Evolutionary conservation across 37 sponge, comb jelly and placozoan species (phyloP).

Genomic region (Hexactinellida sp.): DNA sequence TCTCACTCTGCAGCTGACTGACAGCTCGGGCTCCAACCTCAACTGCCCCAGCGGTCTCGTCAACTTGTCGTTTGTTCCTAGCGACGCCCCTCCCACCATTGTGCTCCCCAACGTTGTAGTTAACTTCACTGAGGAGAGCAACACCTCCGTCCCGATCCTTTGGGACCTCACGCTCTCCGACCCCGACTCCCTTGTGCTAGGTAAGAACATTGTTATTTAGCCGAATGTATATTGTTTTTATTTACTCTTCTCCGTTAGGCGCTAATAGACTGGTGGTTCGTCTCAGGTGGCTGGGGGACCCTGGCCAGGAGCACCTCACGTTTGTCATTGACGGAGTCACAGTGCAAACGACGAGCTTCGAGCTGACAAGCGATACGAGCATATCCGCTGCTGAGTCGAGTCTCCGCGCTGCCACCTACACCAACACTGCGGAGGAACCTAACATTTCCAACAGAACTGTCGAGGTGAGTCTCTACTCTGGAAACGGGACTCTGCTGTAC

Average conservation of each 20-base stretch:
- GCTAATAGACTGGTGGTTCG: background rate
- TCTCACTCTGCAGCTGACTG: background rate
- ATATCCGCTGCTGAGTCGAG: background rate
- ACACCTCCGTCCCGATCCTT: background rate
- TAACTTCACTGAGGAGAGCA: slow-evolving; percentile 3
- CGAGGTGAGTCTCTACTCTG: background rate
- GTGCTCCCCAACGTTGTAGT: background rate
- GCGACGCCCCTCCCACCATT: background rate
- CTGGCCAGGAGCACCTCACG: background rate
- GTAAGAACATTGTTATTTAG: background rate
- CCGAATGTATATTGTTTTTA: background rate
- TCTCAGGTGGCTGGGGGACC: background rate
- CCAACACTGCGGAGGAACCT: background rate
- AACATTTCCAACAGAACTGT: background rate
- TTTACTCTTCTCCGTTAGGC: too few species aligned
- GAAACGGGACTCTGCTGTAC: background rate
- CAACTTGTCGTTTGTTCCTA: background rate
- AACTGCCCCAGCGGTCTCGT: background rate
- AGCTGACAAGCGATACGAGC: background rate
- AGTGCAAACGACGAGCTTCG: background rate
- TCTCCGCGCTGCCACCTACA: background rate
- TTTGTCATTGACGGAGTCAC: background rate
- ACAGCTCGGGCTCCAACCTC: background rate
- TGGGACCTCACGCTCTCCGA: slow-evolving; percentile 3
- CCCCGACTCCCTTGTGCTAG: background rate